phyloP scores from a whole-genome alignment of 2,113 vertebrate species.

The Hipposideros armiger region DNA sequence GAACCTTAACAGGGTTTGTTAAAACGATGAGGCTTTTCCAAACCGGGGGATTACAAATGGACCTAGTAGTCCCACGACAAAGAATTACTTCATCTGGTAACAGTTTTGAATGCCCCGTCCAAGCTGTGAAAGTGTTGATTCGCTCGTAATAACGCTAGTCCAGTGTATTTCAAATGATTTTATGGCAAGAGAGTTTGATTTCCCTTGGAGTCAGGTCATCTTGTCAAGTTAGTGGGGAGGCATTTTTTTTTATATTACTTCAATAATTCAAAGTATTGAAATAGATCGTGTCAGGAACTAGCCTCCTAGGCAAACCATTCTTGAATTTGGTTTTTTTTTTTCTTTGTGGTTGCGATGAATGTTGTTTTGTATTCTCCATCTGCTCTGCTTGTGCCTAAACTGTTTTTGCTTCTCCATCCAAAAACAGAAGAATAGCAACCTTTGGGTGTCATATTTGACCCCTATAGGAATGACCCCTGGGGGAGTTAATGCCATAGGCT shows the following conservation, averaged over 20 bases:
- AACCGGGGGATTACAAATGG: fast-evolving
- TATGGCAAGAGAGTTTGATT: neutral
- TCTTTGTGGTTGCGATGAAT: neutral
- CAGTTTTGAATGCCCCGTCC: too few relatives aligned
- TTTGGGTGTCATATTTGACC: neutral
- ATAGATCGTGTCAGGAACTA: neutral
- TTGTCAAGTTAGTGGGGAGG: neutral
- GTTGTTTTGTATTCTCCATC: neutral
- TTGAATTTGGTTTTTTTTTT: neutral
- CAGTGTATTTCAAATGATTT: neutral
- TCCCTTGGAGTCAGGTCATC: neutral
- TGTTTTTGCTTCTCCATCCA: neutral
- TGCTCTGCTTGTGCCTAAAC: neutral
- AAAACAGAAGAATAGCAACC: neutral
- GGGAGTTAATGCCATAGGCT: too few relatives aligned
- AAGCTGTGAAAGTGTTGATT: neutral
- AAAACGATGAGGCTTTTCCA: neutral
- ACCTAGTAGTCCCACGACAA: neutral
- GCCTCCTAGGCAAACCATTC: neutral
- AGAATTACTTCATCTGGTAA: neutral
- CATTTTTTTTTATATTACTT: neutral
- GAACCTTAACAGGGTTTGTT: neutral
- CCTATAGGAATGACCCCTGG: neutral
- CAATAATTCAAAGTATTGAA: neutral
- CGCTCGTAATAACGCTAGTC: neutral